These are phyloP conservation scores for Callipepla californica DNA, from an alignment of 2,113 vertebrate species.

Conservation along the genomic window DNA sequence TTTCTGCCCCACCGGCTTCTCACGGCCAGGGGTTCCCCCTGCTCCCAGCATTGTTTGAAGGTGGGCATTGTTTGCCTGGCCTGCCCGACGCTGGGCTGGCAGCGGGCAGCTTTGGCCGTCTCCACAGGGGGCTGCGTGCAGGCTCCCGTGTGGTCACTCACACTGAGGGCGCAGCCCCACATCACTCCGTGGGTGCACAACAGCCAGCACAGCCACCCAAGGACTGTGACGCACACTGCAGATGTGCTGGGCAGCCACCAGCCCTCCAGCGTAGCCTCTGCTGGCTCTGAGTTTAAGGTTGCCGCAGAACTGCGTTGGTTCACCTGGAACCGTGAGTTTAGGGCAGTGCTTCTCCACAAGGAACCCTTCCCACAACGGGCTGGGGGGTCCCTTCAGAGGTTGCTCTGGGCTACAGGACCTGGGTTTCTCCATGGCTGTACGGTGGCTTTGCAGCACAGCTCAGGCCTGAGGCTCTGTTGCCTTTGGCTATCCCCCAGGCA, in stretches of 20 bases:
- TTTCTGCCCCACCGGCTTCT: not conserved
- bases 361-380: not conserved
- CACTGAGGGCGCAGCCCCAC: not conserved
- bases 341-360: not conserved
- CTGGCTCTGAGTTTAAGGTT: not conserved
- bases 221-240: not conserved
- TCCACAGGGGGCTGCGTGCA: not conserved
- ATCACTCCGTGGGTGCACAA: not conserved
- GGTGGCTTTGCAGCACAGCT: not conserved
- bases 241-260: not conserved
- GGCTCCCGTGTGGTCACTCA: not conserved
- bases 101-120: not conserved
- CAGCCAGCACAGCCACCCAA: not conserved
- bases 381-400: not conserved
- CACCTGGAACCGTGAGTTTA: not conserved
- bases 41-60: constrained; percentile 41
- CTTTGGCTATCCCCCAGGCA: not conserved
- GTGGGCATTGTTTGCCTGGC: not conserved
- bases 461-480: not conserved
- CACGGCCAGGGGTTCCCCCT: not conserved
- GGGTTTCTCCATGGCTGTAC: not conserved
- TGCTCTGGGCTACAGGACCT: not conserved
- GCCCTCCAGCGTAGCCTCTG: fast-evolving
- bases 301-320: not conserved
- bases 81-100: fast-evolving